Evolutionary conservation across 2,888 invertebrate genomes (phyloP).

Genomic region (Lithophane ornitopus): DNA sequence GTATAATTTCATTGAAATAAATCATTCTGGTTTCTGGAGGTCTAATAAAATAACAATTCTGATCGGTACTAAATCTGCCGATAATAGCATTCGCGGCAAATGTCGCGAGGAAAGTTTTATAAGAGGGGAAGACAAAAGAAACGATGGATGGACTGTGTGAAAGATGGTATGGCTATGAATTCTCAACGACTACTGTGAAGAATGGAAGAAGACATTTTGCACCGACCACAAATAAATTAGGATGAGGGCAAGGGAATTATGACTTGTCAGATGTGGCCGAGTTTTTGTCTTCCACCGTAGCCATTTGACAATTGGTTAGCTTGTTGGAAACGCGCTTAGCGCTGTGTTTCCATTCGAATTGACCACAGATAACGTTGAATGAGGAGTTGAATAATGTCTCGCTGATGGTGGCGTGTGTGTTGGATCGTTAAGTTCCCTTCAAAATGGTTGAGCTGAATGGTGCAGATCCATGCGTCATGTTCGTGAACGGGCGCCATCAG

Average conservation of each 20-base stretch:
- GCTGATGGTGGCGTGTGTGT: too few relatives aligned
- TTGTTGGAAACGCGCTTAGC: not conserved
- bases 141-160: not conserved
- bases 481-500: too few relatives aligned
- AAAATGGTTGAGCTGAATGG: too few relatives aligned
- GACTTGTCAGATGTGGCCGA: not conserved
- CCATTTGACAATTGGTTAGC: not conserved
- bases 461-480: too few relatives aligned
- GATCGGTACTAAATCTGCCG: not conserved
- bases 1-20: constrained; percentile 9
- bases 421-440: too few relatives aligned
- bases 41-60: not conserved
- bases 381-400: too few relatives aligned
- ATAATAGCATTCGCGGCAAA: not conserved
- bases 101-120: not conserved
- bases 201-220: not conserved
- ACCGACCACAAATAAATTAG: not conserved
- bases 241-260: not conserved
- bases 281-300: not conserved
- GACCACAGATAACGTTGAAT: not conserved
- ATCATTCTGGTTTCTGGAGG: constrained; percentile 13
- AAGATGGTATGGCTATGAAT: not conserved
- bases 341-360: not conserved
- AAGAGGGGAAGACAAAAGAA: not conserved
- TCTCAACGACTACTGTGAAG: too few relatives aligned